These are phyloP conservation scores for Oscheius sp. DNA, from an alignment of 2,888 invertebrate genomes.

Conservation along the genomic window DNA sequence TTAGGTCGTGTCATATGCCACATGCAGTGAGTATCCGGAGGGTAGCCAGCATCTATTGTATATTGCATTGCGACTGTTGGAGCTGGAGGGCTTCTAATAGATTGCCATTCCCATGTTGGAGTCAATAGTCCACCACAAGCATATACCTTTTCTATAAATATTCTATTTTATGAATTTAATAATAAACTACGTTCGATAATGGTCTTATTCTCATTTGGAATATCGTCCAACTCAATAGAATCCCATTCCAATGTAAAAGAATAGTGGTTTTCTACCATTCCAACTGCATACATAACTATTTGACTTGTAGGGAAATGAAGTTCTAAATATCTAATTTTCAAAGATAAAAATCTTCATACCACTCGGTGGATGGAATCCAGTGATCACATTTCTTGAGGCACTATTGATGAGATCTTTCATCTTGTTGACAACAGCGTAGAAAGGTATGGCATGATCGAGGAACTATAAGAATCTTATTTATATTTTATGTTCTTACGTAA, in stretches of 20 bases:
- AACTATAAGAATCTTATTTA: background rate
- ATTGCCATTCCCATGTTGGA: slow-evolving; percentile 53
- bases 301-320: background rate
- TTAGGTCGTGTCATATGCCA: slow-evolving; percentile 57
- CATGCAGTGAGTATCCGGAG: slow-evolving; percentile 54
- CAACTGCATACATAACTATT: slow-evolving; percentile 9
- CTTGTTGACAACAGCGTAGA: slow-evolving; percentile 5
- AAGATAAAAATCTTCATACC: background rate
- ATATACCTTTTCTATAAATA: slow-evolving; percentile 28
- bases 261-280: slow-evolving; percentile 25
- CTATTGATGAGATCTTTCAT: slow-evolving; percentile 2
- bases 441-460: background rate
- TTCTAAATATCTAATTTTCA: background rate
- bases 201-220: background rate
- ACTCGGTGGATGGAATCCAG: slow-evolving; percentile 17
- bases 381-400: background rate
- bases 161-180: background rate
- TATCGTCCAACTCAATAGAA: slow-evolving; percentile 27
- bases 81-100: slow-evolving; percentile 35
- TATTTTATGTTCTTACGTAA: background rate
- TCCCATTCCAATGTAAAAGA: slow-evolving; percentile 37
- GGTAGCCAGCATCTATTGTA: slow-evolving; percentile 32
- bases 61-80: too few relatives aligned
- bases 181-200: slow-evolving; percentile 14
- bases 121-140: slow-evolving; percentile 56